Evolutionary conservation across 2,888 invertebrate genomes (phyloP).

Genomic region (Pseudococcus longispinus): DNA sequence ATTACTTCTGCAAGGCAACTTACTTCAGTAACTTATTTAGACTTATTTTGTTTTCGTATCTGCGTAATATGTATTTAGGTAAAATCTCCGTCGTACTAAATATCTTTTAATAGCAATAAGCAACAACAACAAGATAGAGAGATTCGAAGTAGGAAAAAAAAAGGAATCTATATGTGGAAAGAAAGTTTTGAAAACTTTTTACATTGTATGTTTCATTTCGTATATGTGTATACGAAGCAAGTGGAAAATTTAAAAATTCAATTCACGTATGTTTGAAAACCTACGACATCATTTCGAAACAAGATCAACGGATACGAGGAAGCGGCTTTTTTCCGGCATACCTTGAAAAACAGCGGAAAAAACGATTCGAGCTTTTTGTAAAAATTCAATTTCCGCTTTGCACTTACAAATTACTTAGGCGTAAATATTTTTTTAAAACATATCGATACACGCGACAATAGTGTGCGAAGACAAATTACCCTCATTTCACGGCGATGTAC

Average conservation of each 20-base stretch:
- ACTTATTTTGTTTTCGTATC: too few relatives aligned
- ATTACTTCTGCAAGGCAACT: too few relatives aligned
- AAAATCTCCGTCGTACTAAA: background rate
- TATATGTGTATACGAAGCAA: background rate
- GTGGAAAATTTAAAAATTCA: conserved; percentile 26
- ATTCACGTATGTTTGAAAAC: conserved; percentile 13
- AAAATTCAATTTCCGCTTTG: conserved; percentile 37
- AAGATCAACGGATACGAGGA: conserved; percentile 7
- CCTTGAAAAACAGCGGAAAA: background rate
- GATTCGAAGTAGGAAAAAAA: background rate
- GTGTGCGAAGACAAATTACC: conserved; percentile 25
- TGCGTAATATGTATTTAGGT: too few relatives aligned
- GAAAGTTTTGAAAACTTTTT: background rate
- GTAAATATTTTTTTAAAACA: background rate
- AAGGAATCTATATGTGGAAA: background rate
- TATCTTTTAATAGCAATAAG: background rate
- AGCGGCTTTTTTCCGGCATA: background rate
- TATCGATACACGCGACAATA: conserved; percentile 11
- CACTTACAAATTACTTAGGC: conserved; percentile 43
- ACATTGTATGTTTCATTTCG: background rate
- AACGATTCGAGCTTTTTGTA: background rate
- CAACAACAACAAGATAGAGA: background rate
- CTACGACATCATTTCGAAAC: conserved; percentile 24
- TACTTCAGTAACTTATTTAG: too few relatives aligned
- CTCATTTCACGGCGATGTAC: conserved; percentile 15